Evolutionary conservation across 2,113 vertebrate genomes (phyloP).

Genomic region (Oncorhynchus masou): DNA sequence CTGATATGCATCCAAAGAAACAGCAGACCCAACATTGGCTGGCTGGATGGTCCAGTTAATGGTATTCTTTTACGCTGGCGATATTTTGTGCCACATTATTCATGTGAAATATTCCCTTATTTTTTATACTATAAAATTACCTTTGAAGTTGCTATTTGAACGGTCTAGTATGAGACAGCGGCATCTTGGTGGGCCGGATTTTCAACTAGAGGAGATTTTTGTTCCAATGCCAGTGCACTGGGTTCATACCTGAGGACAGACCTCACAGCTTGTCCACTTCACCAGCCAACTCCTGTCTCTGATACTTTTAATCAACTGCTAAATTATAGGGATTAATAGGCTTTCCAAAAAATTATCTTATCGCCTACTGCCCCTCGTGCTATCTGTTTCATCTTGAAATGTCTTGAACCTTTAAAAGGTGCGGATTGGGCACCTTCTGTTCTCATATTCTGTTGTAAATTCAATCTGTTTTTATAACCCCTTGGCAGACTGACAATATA

Average conservation of each 20-base stretch:
- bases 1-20: conserved; percentile 34
- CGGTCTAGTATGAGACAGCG: background rate
- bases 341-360: conserved; percentile 47
- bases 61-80: background rate
- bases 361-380: conserved; percentile 16
- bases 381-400: conserved; percentile 43
- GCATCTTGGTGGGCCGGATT: background rate
- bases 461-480: background rate
- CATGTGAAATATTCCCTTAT: background rate
- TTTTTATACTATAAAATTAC: background rate
- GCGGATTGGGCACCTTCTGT: conserved; percentile 20
- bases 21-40: conserved; percentile 24
- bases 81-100: background rate
- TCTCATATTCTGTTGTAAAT: conserved; percentile 29
- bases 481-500: background rate
- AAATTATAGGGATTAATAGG: conserved; percentile 61
- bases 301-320: conserved; percentile 60
- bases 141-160: background rate
- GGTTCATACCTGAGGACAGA: conserved; percentile 45
- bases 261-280: conserved; percentile 28
- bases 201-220: background rate
- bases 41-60: background rate
- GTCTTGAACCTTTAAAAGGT: conserved; percentile 29
- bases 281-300: conserved; percentile 47
- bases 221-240: background rate